phyloP scores from a whole-genome alignment of 2,888 invertebrate species.

The Sialis fuliginosa region DNA sequence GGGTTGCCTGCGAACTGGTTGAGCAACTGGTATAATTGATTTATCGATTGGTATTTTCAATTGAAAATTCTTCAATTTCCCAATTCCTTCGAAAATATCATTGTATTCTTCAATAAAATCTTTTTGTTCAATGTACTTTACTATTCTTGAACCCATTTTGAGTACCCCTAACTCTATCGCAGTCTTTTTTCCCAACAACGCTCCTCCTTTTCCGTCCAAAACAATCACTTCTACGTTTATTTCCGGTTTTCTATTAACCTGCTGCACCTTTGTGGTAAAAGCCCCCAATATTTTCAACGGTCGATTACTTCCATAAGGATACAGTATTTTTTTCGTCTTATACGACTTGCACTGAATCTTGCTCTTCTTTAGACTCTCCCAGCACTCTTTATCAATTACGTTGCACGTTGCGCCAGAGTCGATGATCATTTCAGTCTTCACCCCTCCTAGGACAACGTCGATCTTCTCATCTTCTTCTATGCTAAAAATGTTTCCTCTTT shows the following conservation, averaged over 20 bases:
- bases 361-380: background rate
- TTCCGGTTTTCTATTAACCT: background rate
- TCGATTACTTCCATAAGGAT: background rate
- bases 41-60: slow-evolving; percentile 5
- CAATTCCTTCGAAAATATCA: slow-evolving; percentile 6
- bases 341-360: background rate
- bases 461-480: too few species aligned
- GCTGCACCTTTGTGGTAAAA: background rate
- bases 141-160: background rate
- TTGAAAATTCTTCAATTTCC: slow-evolving; percentile 6
- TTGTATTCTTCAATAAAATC: slow-evolving; percentile 1
- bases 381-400: background rate
- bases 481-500: too few species aligned
- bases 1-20: slow-evolving; percentile 8
- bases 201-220: background rate
- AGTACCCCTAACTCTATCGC: background rate
- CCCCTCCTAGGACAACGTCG: too few species aligned
- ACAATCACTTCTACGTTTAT: background rate
- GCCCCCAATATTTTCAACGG: background rate
- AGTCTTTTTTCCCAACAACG: background rate
- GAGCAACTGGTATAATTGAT: slow-evolving; percentile 7
- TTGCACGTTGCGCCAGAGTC: background rate
- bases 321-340: background rate
- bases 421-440: background rate
- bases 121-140: background rate